Percentiles rank a stretch among this genome's conserved stretches.
Evolutionary conservation across 2,797 vertebrate genomes (phyloP).

Genomic region (Scolopax rusticola): DNA sequence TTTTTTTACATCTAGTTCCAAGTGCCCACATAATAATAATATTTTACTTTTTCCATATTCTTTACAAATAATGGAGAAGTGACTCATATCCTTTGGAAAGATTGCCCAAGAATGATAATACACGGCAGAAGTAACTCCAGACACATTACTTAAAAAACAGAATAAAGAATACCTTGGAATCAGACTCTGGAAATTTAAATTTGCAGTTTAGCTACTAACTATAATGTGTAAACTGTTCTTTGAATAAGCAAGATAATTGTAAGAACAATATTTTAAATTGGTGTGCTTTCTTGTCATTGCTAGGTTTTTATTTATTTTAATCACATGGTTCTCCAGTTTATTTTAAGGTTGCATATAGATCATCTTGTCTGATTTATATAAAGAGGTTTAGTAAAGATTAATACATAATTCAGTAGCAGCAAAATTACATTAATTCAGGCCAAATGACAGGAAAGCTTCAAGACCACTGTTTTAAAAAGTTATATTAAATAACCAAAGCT

Average conservation of each 20-base stretch:
- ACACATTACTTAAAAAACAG: background rate
- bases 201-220: background rate
- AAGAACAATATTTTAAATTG: background rate
- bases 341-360: background rate
- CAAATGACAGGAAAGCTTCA: background rate
- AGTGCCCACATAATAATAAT: slow-evolving; percentile 15
- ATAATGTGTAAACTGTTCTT: background rate
- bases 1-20: background rate
- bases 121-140: background rate
- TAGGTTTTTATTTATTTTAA: background rate
- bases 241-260: background rate
- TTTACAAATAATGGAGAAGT: slow-evolving; percentile 48
- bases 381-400: background rate
- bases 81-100: slow-evolving; percentile 38
- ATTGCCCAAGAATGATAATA: background rate
- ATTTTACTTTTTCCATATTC: slow-evolving; percentile 47
- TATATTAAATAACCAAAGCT: background rate
- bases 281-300: background rate
- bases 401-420: background rate
- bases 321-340: background rate
- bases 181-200: background rate
- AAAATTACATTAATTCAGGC: background rate
- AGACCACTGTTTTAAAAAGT: background rate
- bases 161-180: background rate
- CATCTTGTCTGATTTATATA: background rate